phyloP scores from a whole-genome alignment of 2,797 vertebrate species.

The Paguma larvata region DNA sequence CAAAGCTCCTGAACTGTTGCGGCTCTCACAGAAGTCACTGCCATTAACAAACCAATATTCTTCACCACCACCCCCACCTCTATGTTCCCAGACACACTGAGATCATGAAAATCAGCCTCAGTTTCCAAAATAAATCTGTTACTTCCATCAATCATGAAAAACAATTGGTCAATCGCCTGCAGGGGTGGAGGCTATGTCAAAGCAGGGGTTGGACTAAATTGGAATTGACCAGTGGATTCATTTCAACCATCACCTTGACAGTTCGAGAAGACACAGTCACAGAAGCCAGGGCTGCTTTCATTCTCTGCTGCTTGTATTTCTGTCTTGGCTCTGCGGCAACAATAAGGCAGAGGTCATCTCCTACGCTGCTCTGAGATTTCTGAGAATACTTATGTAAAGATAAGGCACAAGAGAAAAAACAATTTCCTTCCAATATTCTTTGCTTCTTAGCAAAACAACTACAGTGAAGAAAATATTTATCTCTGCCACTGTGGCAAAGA shows the following conservation, averaged over 20 bases:
- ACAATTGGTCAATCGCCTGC: background rate
- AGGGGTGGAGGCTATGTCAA: background rate
- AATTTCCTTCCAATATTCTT: constrained; percentile 73
- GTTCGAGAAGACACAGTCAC: background rate
- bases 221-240: constrained; percentile 51
- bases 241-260: constrained; percentile 1
- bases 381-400: constrained; percentile 62
- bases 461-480: constrained; percentile 80
- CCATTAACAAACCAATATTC: background rate
- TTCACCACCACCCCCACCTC: background rate
- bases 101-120: constrained; percentile 9
- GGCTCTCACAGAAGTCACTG: background rate
- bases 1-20: background rate
- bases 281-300: background rate
- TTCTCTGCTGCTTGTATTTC: background rate
- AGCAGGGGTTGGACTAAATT: constrained; percentile 1
- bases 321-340: constrained; percentile 28
- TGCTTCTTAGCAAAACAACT: constrained; percentile 78
- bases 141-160: constrained; percentile 63
- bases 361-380: constrained; percentile 28
- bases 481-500: constrained; percentile 71
- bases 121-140: constrained; percentile 63
- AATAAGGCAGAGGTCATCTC: constrained; percentile 27
- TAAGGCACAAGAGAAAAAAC: constrained; percentile 74
- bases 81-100: background rate